phyloP scores from a whole-genome alignment of 2,888 invertebrate genomes.

The Tenthredo distinguenda region DNA sequence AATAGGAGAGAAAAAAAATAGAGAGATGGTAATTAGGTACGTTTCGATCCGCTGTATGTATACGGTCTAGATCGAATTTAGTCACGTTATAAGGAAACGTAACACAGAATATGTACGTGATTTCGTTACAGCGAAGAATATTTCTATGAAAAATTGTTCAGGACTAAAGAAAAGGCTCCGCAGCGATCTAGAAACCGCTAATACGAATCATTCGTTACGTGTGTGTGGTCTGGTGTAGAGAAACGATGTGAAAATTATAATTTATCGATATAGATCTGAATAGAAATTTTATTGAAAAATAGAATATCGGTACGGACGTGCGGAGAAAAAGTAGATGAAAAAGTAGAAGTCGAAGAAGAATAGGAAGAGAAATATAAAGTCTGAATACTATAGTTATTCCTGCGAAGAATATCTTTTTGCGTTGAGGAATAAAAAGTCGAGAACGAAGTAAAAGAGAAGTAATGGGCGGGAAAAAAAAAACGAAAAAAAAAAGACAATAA shows the following conservation, averaged over 20 bases:
- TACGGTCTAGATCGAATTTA: neutral
- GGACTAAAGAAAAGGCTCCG: too few species aligned
- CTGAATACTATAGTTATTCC: neutral
- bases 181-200: too few species aligned
- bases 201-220: too few species aligned
- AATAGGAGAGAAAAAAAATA: neutral
- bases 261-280: too few species aligned
- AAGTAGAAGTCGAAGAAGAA: neutral
- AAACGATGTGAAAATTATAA: too few species aligned
- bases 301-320: too few species aligned
- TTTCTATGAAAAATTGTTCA: too few species aligned
- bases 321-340: neutral
- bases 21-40: neutral
- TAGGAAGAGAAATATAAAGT: neutral
- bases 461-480: neutral
- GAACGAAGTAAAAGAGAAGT: neutral
- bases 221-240: too few species aligned
- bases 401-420: neutral
- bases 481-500: neutral
- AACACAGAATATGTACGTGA: too few species aligned
- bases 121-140: too few species aligned
- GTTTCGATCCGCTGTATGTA: neutral
- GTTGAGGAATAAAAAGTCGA: neutral
- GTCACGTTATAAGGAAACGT: neutral
- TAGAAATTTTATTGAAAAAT: too few species aligned